Conservation (phyloP, 2,113 vertebrate species). For the Sphaerodactylus townsendi region DNA sequence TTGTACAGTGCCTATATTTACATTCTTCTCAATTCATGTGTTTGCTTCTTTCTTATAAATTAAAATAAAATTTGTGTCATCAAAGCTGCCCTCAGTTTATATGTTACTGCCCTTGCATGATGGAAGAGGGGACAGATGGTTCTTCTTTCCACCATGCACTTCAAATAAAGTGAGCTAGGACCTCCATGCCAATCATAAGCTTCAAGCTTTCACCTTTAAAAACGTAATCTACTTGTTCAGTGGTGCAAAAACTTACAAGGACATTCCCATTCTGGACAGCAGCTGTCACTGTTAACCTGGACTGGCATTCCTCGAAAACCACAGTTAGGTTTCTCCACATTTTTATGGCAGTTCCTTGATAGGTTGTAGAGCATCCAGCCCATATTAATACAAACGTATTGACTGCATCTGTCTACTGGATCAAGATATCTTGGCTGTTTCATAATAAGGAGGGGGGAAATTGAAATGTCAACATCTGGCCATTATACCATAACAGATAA, state of each 20-base stretch:
- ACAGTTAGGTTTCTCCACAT: conserved; percentile 86
- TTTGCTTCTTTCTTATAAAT: background rate
- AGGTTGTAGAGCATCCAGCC: conserved; percentile 91
- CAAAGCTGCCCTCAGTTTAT: background rate
- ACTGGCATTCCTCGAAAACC: conserved; percentile 92
- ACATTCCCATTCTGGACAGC: conserved; percentile 96
- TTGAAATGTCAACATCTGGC: conserved; percentile 1
- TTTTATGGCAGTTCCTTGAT: conserved; percentile 89
- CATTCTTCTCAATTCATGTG: background rate
- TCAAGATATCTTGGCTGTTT: conserved; percentile 82
- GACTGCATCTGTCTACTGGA: conserved; percentile 90
- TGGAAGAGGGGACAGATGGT: too few relatives aligned
- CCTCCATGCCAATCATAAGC: background rate
- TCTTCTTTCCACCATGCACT: background rate
- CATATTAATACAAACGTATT: conserved; percentile 90
- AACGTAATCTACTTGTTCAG: conserved; percentile 13
- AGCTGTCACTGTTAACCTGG: conserved; percentile 89
- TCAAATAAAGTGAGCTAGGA: background rate
- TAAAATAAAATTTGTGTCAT: background rate
- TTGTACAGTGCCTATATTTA: background rate
- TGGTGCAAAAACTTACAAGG: conserved; percentile 85
- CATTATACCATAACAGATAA: background rate
- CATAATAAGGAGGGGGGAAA: conserved; percentile 20
- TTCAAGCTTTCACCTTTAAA: background rate
- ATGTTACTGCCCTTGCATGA: background rate